Evolutionary conservation across 2,113 vertebrate species (phyloP).

Genomic region (Halcyon senegalensis): DNA sequence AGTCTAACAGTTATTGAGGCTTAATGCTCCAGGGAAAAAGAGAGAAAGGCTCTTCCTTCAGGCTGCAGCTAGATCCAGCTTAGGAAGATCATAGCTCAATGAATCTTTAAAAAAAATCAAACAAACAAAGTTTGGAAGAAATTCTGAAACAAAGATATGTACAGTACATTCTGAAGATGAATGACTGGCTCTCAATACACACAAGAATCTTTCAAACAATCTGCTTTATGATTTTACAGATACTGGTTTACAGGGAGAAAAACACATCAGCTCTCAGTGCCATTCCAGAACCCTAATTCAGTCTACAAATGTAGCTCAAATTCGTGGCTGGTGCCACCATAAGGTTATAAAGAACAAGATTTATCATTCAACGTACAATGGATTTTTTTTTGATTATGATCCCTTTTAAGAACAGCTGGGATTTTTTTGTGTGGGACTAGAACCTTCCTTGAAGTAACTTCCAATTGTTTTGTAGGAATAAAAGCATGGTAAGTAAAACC

Average conservation of each 20-base stretch:
- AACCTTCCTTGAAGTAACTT: constrained; percentile 7
- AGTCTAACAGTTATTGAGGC: neutral
- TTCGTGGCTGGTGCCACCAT: neutral
- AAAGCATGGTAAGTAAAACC: neutral
- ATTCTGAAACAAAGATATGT: neutral
- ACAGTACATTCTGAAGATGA: neutral
- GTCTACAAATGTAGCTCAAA: neutral
- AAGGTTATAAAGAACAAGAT: neutral
- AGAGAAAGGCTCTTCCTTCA: neutral
- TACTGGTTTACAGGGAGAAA: neutral
- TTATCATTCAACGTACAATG: neutral
- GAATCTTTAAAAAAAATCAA: neutral
- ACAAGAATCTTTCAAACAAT: constrained; percentile 10
- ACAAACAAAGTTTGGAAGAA: neutral
- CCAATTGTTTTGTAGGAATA: neutral
- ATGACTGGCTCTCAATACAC: neutral
- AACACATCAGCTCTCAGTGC: neutral
- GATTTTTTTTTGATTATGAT: neutral
- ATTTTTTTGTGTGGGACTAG: neutral
- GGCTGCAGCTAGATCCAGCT: neutral
- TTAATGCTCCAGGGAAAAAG: neutral
- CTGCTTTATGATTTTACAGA: neutral
- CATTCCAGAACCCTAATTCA: neutral
- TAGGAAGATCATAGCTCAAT: neutral
- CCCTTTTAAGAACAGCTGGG: neutral